Conservation (phyloP, 2,797 vertebrate genomes). For the Acomys russatus region DNA sequence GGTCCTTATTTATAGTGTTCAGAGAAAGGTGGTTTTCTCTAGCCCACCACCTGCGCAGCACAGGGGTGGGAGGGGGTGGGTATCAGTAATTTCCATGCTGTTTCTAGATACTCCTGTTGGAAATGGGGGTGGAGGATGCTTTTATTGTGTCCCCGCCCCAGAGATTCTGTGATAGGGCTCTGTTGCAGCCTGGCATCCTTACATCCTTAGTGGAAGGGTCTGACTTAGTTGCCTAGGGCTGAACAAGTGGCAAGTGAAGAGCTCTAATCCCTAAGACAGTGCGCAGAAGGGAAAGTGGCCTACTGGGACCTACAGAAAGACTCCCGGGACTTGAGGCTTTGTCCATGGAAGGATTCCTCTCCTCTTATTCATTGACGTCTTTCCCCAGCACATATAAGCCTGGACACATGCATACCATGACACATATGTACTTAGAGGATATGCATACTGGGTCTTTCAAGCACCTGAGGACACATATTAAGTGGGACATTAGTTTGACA, state of each 20-base stretch:
- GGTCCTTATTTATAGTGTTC: constrained; percentile 73
- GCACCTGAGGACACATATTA: not conserved
- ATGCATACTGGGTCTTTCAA: too few relatives aligned
- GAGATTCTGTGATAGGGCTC: not conserved
- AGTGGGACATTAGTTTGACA: not conserved
- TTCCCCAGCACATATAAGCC: not conserved
- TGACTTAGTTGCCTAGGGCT: not conserved
- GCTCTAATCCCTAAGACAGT: not conserved
- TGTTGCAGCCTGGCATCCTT: not conserved
- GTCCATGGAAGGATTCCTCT: not conserved
- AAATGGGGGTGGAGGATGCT: not conserved
- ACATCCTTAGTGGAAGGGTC: rapidly evolving
- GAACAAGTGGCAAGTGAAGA: not conserved
- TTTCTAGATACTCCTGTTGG: constrained; percentile 40
- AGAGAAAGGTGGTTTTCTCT: constrained; percentile 72
- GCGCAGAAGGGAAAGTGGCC: not conserved
- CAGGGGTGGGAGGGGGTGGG: not conserved
- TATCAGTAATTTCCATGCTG: not conserved
- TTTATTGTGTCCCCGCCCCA: not conserved
- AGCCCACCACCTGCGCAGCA: not conserved
- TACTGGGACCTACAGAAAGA: not conserved
- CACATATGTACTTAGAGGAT: not conserved
- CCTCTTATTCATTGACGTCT: not conserved
- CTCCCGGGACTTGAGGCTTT: not conserved
- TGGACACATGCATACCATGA: not conserved